Evolutionary conservation across 2,113 vertebrate species (phyloP).

Genomic region (Ochotona princeps): DNA sequence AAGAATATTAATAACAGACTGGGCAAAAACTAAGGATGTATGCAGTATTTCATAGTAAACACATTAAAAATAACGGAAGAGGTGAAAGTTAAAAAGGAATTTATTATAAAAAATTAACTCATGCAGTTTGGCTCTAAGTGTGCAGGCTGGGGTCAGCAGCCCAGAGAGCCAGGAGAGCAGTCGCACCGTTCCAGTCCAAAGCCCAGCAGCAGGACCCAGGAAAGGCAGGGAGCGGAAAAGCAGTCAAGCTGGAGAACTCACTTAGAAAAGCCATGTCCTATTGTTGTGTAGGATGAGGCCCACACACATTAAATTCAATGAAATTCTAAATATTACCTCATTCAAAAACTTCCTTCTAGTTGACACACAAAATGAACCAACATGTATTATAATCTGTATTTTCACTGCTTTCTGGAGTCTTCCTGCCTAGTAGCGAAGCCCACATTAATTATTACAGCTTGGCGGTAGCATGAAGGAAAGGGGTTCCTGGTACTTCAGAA

Average conservation of each 20-base stretch:
- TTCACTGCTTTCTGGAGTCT: background rate
- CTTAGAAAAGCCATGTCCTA: background rate
- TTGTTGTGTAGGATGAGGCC: background rate
- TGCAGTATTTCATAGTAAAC: background rate
- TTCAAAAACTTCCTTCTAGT: background rate
- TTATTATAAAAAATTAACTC: background rate
- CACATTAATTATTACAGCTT: background rate
- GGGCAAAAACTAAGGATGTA: background rate
- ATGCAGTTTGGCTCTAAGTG: background rate
- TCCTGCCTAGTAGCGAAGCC: background rate
- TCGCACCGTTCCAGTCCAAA: background rate
- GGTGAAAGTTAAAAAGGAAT: background rate
- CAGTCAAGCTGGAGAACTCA: background rate
- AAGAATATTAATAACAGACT: background rate
- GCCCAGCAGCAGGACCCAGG: background rate
- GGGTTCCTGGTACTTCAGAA: background rate
- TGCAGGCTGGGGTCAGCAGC: no score
- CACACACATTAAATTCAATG: background rate
- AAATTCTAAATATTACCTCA: background rate
- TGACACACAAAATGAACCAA: background rate
- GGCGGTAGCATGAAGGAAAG: background rate
- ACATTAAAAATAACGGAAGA: constrained; percentile 6
- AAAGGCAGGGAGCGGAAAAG: background rate
- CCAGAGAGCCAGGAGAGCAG: background rate
- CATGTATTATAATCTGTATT: background rate